Evolutionary conservation across 2,797 vertebrate genomes (phyloP).

Genomic region (Alfaro cultratus): DNA sequence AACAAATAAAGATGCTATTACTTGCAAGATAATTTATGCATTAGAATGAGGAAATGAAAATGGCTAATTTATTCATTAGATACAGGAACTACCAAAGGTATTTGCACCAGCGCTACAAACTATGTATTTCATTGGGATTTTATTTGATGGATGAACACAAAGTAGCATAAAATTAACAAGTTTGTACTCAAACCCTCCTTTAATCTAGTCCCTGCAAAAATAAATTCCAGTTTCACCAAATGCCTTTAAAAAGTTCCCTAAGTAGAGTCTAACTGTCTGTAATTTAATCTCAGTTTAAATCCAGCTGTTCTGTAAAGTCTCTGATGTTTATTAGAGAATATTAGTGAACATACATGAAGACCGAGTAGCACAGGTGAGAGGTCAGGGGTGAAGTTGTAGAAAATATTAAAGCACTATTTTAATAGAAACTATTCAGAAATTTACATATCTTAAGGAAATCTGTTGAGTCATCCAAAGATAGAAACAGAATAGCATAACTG

Average conservation of each 20-base stretch:
- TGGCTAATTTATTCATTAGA: neutral
- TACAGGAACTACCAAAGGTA: neutral
- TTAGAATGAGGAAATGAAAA: neutral
- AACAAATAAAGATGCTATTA: slow-evolving; percentile 21
- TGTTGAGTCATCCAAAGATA: neutral
- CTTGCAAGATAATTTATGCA: slow-evolving; percentile 13
- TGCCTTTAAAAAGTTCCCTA: neutral
- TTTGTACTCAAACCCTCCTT: neutral
- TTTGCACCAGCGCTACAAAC: neutral
- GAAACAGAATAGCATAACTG: neutral
- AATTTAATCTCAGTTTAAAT: neutral
- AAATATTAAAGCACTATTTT: neutral
- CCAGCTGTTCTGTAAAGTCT: neutral
- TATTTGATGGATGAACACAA: neutral
- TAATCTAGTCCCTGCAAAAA: neutral
- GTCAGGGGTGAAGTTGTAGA: neutral
- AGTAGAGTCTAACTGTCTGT: neutral
- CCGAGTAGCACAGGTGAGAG: neutral
- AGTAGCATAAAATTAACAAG: neutral
- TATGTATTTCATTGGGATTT: neutral
- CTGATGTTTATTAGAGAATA: neutral
- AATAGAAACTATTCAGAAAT: neutral
- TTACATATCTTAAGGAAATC: neutral
- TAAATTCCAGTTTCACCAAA: neutral
- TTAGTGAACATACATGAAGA: neutral